Evolutionary conservation across 2,888 invertebrate genomes (phyloP).

Genomic region (Miltochrista miniata): DNA sequence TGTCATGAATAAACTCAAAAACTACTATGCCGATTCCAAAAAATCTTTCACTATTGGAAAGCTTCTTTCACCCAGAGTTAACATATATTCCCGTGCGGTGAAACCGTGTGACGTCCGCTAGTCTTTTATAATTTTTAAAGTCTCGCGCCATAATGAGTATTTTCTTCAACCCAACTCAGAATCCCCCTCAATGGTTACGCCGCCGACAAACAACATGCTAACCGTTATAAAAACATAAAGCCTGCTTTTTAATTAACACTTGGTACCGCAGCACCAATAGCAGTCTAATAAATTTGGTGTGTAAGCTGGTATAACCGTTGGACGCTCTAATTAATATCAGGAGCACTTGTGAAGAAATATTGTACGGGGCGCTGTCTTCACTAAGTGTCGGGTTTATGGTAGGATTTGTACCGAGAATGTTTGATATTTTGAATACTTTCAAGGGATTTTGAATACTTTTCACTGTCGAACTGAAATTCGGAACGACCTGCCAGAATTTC

Average conservation of each 20-base stretch:
- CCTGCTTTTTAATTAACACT: conserved; percentile 17
- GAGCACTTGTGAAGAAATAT: conserved; percentile 24
- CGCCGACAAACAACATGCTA: conserved; percentile 4
- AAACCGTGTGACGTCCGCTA: no score
- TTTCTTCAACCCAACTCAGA: background rate
- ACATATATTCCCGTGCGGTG: no score
- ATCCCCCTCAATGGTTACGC: background rate
- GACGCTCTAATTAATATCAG: conserved; percentile 32
- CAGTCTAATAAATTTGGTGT: conserved; percentile 32
- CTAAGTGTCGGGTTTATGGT: conserved; percentile 5
- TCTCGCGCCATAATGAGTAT: background rate
- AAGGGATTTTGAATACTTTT: background rate
- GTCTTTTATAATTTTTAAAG: background rate
- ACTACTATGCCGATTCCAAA: no score
- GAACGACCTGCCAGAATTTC: background rate
- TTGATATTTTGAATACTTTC: background rate
- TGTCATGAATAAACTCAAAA: no score
- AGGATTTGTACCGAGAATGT: background rate
- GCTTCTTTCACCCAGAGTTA: no score
- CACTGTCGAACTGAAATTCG: background rate
- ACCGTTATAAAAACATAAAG: conserved; percentile 11
- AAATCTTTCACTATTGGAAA: no score
- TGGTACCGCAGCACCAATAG: conserved; percentile 18
- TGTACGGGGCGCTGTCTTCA: conserved; percentile 1
- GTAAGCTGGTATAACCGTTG: conserved; percentile 27